Conservation (phyloP, 92 coral and sea anemone species). For the Hydrozoanthus gracilis region DNA sequence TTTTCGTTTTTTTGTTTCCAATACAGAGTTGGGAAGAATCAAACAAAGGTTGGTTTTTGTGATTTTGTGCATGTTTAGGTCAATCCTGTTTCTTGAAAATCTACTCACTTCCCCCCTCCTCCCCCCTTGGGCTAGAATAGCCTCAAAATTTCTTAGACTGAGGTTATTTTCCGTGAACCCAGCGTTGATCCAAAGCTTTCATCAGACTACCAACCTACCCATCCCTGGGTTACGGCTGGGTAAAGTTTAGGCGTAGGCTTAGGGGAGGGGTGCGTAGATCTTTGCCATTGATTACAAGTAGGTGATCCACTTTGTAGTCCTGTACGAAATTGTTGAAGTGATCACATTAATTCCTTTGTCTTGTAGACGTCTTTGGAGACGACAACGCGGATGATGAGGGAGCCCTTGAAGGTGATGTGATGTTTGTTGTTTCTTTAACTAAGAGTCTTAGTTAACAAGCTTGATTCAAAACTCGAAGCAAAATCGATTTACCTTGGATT, state of each 20-base stretch:
- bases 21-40: slow-evolving; percentile 31
- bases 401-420: neutral
- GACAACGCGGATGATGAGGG: neutral
- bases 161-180: no score
- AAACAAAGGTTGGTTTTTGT: slow-evolving; percentile 6
- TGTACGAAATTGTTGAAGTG: neutral
- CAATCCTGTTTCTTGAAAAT: no score
- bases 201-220: no score
- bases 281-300: no score
- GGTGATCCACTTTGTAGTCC: no score
- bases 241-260: no score
- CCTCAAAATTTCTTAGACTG: no score
- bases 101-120: no score
- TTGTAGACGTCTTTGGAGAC: neutral
- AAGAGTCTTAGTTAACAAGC: neutral
- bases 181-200: no score
- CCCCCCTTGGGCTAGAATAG: no score
- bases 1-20: neutral
- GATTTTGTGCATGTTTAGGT: neutral
- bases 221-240: no score
- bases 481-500: neutral
- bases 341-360: neutral
- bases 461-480: neutral
- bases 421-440: neutral
- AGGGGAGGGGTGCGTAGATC: no score